Evolutionary conservation across 2,888 invertebrate genomes (phyloP).

Genomic region (Latheticus oryzae): DNA sequence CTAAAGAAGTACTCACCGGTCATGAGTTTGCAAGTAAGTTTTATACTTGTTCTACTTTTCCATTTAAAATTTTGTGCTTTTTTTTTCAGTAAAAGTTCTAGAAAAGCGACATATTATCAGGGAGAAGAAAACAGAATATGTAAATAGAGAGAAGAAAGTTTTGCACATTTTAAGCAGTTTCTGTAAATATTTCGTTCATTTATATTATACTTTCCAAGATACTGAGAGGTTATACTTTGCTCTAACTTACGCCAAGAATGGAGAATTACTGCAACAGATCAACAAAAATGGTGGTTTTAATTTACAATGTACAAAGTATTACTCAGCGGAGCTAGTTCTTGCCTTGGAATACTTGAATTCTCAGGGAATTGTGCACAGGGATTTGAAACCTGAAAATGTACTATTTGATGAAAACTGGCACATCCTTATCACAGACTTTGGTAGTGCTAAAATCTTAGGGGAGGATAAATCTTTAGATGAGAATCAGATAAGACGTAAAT

Average conservation of each 20-base stretch:
- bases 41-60: too few species aligned
- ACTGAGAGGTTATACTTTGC: constrained; percentile 93
- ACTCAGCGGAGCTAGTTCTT: constrained; percentile 91
- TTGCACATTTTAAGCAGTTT: constrained; percentile 85
- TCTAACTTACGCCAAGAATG: constrained; percentile 92
- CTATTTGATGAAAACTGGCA: constrained; percentile 96
- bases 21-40: constrained; percentile 94
- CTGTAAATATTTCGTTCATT: constrained; percentile 83
- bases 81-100: constrained; percentile 92
- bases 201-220: constrained; percentile 98
- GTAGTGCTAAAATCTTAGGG: constrained; percentile 88
- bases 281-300: constrained; percentile 92
- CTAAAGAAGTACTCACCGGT: constrained; percentile 89
- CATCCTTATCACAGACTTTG: constrained; percentile 96
- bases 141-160: constrained; percentile 94
- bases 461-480: constrained; percentile 58
- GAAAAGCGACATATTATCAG: constrained; percentile 93
- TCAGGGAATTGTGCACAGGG: constrained; percentile 91
- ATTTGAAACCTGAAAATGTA: constrained; percentile 98
- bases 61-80: not conserved
- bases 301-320: constrained; percentile 90
- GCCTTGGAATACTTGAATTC: constrained; percentile 93
- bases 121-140: constrained; percentile 93
- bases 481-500: constrained; percentile 70
- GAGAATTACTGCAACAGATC: constrained; percentile 93